These are phyloP conservation scores for Blastobasis adustella DNA, from an alignment of 2,888 invertebrate species.

Conservation along the genomic window DNA sequence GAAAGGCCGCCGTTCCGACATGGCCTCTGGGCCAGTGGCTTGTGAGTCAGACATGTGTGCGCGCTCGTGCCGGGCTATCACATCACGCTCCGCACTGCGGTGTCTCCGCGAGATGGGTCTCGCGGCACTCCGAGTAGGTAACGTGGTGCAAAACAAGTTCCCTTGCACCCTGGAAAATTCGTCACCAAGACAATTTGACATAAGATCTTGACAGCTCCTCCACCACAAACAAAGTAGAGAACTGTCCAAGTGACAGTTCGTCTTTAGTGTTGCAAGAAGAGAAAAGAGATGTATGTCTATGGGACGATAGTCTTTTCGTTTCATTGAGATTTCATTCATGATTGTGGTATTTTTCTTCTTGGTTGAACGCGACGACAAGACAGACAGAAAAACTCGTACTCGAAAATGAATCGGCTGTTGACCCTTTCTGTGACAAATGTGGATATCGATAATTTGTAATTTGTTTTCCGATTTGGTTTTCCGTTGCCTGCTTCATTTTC, in stretches of 20 bases:
- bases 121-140: not conserved
- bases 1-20: conserved; percentile 57
- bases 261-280: conserved; percentile 1
- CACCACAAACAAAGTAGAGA: no score
- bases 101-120: no score
- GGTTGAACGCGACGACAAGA: conserved; percentile 9
- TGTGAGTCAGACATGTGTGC: conserved; percentile 60
- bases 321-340: no score
- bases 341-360: no score
- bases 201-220: no score
- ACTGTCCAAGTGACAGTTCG: conserved; percentile 5
- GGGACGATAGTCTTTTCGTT: no score
- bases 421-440: conserved; percentile 56
- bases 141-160: conserved; percentile 10
- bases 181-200: not conserved
- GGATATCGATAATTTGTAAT: conserved; percentile 46
- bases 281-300: no score
- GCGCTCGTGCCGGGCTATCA: conserved; percentile 54
- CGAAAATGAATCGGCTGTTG: conserved; percentile 51
- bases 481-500: no score
- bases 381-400: conserved; percentile 15
- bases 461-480: conserved; percentile 25
- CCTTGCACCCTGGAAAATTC: conserved; percentile 9
- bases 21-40: conserved; percentile 53
- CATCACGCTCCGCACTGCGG: conserved; percentile 49